A percentile compares a stretch with the other conserved stretches of the same genome.
phyloP scores from a whole-genome alignment of 1,140 invertebrate species.

The Lordiphosa mommai region DNA sequence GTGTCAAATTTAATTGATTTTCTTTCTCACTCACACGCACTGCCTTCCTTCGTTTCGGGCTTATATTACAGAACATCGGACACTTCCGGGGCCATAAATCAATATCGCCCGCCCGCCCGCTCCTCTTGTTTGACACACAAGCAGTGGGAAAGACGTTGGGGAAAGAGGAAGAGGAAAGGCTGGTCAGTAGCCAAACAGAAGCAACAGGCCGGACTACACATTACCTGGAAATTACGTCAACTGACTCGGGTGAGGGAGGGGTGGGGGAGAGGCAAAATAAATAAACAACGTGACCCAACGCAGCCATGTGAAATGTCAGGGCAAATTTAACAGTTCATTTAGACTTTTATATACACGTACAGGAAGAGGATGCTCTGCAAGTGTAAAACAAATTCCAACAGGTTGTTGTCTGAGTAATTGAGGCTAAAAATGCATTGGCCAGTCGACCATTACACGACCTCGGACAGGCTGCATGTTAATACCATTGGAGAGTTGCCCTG shows the following conservation, averaged over 20 bases:
- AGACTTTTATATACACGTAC: slow-evolving; percentile 24
- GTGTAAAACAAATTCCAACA: slow-evolving; percentile 50
- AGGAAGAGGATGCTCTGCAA: neutral
- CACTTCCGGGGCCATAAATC: slow-evolving; percentile 34
- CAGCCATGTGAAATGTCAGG: slow-evolving; percentile 58
- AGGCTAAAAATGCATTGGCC: slow-evolving; percentile 46
- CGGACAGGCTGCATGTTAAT: neutral
- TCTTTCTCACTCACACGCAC: slow-evolving; percentile 7
- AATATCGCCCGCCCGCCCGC: slow-evolving; percentile 18
- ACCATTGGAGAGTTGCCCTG: too few relatives aligned
- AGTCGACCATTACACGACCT: slow-evolving; percentile 19
- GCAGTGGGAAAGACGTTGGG: neutral
- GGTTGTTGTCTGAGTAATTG: slow-evolving; percentile 65
- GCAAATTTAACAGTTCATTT: slow-evolving; percentile 69
- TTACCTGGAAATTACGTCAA: slow-evolving; percentile 75
- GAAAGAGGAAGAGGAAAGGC: slow-evolving; percentile 3
- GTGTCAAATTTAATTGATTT: slow-evolving; percentile 66
- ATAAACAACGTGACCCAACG: slow-evolving; percentile 40
- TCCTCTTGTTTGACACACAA: too few relatives aligned
- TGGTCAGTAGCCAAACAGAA: slow-evolving; percentile 22
- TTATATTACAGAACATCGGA: slow-evolving; percentile 5
- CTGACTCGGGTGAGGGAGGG: slow-evolving; percentile 11
- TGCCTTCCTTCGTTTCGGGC: neutral
- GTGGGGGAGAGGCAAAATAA: slow-evolving; percentile 15
- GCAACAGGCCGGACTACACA: slow-evolving; percentile 47